Evolutionary conservation across 2,113 vertebrate genomes (phyloP).

Genomic region (Lanius collurio): DNA sequence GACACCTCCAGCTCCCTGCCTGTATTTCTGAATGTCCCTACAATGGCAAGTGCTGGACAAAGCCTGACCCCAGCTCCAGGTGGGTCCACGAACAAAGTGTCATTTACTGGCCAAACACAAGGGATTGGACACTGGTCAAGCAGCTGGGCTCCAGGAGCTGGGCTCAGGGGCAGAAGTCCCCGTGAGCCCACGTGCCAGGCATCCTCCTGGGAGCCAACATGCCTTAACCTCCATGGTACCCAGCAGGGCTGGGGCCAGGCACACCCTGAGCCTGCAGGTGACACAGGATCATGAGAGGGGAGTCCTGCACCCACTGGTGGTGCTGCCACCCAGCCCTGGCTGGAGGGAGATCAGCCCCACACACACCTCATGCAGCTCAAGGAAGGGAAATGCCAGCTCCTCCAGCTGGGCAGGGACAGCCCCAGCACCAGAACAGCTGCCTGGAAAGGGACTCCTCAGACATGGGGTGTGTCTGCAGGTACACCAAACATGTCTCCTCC

Average conservation of each 20-base stretch:
- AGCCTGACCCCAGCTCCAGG: not conserved
- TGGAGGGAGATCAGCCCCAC: not conserved
- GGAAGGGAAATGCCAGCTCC: not conserved
- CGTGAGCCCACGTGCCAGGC: not conserved
- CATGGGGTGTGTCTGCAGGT: not conserved
- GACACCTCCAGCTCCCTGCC: not conserved
- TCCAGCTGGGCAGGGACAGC: not conserved
- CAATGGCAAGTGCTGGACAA: not conserved
- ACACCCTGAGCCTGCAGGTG: not conserved
- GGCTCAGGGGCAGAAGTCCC: not conserved
- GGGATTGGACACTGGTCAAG: not conserved
- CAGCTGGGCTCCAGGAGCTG: not conserved
- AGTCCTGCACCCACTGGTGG: not conserved
- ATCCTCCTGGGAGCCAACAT: not conserved
- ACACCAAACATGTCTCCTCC: not conserved
- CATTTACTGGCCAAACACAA: not conserved
- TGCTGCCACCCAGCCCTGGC: not conserved
- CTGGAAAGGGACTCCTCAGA: not conserved
- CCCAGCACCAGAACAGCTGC: not conserved
- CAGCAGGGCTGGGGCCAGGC: not conserved
- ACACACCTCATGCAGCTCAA: rapidly evolving
- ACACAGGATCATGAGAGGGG: not conserved
- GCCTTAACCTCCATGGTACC: not conserved
- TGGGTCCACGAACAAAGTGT: not conserved
- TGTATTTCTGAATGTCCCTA: not conserved